Conservation (phyloP, 2,113 vertebrate species). For the Glareola pratincola region DNA sequence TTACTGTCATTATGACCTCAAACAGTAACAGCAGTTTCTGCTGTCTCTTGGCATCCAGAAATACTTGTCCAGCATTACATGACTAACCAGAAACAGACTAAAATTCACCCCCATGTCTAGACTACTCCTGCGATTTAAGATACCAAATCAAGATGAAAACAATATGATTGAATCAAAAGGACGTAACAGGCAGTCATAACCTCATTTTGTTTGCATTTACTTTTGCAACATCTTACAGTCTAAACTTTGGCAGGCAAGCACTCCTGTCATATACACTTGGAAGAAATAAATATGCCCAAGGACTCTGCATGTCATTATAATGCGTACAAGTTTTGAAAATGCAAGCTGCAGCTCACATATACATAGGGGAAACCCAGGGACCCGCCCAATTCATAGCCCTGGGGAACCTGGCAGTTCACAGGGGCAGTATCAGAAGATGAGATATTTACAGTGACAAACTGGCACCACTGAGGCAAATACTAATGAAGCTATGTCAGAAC, state of each 20-base stretch:
- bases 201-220: not conserved
- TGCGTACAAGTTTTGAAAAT: not conserved
- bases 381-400: slow-evolving; percentile 57
- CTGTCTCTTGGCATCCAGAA: not conserved
- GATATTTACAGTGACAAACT: slow-evolving; percentile 59
- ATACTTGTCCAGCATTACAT: not conserved
- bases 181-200: not conserved
- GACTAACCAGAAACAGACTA: not conserved
- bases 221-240: not conserved
- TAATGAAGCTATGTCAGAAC: slow-evolving; percentile 58
- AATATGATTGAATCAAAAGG: not conserved
- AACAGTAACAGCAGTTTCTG: not conserved
- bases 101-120: not conserved
- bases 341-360: not conserved
- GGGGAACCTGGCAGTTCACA: slow-evolving; percentile 47
- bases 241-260: not conserved
- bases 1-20: not conserved
- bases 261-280: not conserved
- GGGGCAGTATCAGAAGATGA: slow-evolving; percentile 34
- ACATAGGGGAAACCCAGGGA: not conserved
- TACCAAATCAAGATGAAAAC: not conserved
- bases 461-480: slow-evolving; percentile 58
- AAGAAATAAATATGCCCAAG: not conserved
- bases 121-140: not conserved
- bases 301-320: not conserved